Percentiles rank a stretch among this genome's conserved stretches.
Evolutionary conservation across 2,888 invertebrate species (phyloP).

Genomic region (Oligia strigilis): DNA sequence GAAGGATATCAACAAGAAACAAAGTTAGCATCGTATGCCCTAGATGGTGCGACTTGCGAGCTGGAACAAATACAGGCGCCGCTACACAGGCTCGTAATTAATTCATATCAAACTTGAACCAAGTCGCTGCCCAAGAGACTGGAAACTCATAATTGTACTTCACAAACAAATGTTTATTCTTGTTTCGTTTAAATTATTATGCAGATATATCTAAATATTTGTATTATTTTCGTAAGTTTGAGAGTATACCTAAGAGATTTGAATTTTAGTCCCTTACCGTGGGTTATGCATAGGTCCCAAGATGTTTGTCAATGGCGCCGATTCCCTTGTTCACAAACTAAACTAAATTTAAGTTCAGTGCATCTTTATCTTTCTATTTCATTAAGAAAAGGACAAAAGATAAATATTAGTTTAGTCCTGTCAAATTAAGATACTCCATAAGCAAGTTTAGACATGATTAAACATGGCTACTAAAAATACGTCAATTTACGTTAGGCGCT

Average conservation of each 20-base stretch:
- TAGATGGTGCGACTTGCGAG: conserved; percentile 51
- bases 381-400: too few species aligned
- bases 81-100: conserved; percentile 72
- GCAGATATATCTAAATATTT: conserved; percentile 31
- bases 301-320: not conserved
- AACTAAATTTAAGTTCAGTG: too few species aligned
- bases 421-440: too few species aligned
- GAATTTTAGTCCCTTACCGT: not conserved
- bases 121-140: conserved; percentile 62
- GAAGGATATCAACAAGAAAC: conserved; percentile 40
- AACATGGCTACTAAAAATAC: too few species aligned
- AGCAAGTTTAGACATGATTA: too few species aligned
- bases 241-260: too few species aligned
- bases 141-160: conserved; percentile 71
- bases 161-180: conserved; percentile 72
- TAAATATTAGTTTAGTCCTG: too few species aligned
- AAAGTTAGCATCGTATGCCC: conserved; percentile 55
- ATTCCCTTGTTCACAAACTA: too few species aligned
- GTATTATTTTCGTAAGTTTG: conserved; percentile 17
- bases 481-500: too few species aligned
- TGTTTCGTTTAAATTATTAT: conserved; percentile 57
- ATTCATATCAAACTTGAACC: conserved; percentile 69
- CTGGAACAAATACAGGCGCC: conserved; percentile 67
- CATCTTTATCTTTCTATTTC: too few species aligned
- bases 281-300: not conserved